phyloP scores from a whole-genome alignment of 2,113 vertebrate genomes.

The Hucho hucho region DNA sequence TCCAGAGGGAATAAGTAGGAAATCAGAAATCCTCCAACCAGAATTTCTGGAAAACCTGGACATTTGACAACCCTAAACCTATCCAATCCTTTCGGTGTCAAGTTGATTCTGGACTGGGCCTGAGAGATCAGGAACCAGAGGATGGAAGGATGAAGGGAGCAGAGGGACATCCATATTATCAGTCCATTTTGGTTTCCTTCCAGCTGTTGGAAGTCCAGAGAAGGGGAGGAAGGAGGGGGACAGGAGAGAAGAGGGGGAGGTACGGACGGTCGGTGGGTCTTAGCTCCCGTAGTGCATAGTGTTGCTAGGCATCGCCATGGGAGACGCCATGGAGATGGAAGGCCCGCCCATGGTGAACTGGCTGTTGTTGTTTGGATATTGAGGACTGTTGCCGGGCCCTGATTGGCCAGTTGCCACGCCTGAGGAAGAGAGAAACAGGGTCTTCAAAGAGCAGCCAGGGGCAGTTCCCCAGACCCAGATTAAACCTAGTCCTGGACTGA shows the following conservation, averaged over 20 bases:
- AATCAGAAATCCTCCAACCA: not conserved
- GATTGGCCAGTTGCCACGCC: constrained; percentile 78
- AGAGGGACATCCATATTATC: not conserved
- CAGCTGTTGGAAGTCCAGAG: not conserved
- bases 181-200: not conserved
- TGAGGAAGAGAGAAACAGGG: constrained; percentile 45
- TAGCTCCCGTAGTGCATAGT: constrained; percentile 96
- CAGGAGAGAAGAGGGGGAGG: not conserved
- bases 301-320: constrained; percentile 93
- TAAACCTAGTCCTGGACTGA: too few species aligned
- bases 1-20: too few species aligned
- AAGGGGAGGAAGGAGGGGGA: not conserved
- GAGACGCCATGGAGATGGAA: constrained; percentile 92
- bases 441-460: too few species aligned
- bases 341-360: constrained; percentile 94
- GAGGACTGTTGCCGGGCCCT: constrained; percentile 74
- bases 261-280: not conserved
- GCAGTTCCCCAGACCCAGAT: too few species aligned
- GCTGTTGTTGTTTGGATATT: constrained; percentile 87
- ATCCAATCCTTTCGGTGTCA: too few species aligned
- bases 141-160: not conserved
- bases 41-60: too few species aligned
- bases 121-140: not conserved
- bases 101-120: not conserved
- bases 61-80: too few species aligned